These are phyloP conservation scores for Malurus melanocephalus DNA, from an alignment of 2,113 vertebrate species.

Conservation along the genomic window DNA sequence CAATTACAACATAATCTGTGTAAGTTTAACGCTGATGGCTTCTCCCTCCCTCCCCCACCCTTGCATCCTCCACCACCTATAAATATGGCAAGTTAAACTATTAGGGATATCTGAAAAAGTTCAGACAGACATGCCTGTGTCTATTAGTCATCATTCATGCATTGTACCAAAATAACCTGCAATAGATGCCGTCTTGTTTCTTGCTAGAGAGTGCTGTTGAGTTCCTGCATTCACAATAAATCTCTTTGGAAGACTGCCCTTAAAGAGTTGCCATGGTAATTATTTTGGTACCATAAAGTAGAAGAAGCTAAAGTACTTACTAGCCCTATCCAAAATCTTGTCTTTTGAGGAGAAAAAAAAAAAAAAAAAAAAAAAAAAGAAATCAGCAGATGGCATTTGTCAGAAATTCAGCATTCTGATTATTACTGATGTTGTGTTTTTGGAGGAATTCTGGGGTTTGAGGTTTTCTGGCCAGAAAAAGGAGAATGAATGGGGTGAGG, in stretches of 20 bases:
- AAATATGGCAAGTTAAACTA: constrained; percentile 46
- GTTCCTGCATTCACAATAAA: constrained; percentile 74
- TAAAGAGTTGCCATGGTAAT: constrained; percentile 77
- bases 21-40: background rate
- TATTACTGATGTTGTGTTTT: constrained; percentile 57
- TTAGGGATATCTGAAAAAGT: constrained; percentile 32
- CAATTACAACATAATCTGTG: constrained; percentile 19
- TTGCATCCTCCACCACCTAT: constrained; percentile 1
- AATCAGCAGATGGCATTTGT: constrained; percentile 80
- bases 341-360: constrained; percentile 30
- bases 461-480: constrained; percentile 23
- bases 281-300: constrained; percentile 75
- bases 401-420: constrained; percentile 73
- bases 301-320: constrained; percentile 75
- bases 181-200: constrained; percentile 39
- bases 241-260: constrained; percentile 72
- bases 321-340: constrained; percentile 74
- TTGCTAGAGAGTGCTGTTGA: constrained; percentile 68
- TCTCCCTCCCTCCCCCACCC: background rate
- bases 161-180: constrained; percentile 42
- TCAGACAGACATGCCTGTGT: constrained; percentile 8
- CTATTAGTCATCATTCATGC: constrained; percentile 40
- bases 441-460: constrained; percentile 18
- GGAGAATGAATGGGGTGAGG: background rate
- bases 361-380: background rate